Percentiles rank a stretch among this genome's conserved stretches.
phyloP scores from a whole-genome alignment of 2,888 invertebrate genomes.

The Tanytarsus gracilentus region DNA sequence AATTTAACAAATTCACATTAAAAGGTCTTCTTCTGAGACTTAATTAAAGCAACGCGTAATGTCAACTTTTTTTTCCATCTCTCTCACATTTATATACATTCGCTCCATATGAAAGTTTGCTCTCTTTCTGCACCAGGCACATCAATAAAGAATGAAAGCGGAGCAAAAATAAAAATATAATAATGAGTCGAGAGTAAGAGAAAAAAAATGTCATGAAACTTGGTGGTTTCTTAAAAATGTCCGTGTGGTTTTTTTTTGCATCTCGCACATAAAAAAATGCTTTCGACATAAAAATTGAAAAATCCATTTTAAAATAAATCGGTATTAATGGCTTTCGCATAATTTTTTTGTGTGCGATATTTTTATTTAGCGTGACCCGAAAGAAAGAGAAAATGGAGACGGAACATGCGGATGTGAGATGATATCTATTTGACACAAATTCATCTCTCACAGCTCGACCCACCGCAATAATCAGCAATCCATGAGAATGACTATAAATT shows the following conservation, averaged over 20 bases:
- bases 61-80: no score
- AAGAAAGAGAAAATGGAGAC: not conserved
- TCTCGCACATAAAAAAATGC: slow-evolving; percentile 12
- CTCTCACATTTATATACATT: not conserved
- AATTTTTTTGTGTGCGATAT: not conserved
- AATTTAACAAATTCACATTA: not conserved
- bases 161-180: no score
- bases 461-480: not conserved
- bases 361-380: not conserved
- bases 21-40: not conserved
- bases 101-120: no score
- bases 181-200: not conserved
- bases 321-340: slow-evolving; percentile 12
- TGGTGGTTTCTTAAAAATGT: slow-evolving; percentile 9
- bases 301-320: slow-evolving; percentile 3
- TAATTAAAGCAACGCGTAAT: slow-evolving; percentile 11
- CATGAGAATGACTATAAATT: not conserved
- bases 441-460: no score
- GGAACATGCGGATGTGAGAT: not conserved
- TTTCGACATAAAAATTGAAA: not conserved
- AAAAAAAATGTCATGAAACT: slow-evolving; percentile 12
- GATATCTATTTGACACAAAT: no score
- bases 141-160: slow-evolving; percentile 7
- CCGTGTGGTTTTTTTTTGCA: slow-evolving; percentile 9
- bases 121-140: no score